A percentile compares a stretch with the other conserved stretches of the same genome.
Conservation (phyloP, 2,113 vertebrate genomes). For the Forbesichthys agassizii region DNA sequence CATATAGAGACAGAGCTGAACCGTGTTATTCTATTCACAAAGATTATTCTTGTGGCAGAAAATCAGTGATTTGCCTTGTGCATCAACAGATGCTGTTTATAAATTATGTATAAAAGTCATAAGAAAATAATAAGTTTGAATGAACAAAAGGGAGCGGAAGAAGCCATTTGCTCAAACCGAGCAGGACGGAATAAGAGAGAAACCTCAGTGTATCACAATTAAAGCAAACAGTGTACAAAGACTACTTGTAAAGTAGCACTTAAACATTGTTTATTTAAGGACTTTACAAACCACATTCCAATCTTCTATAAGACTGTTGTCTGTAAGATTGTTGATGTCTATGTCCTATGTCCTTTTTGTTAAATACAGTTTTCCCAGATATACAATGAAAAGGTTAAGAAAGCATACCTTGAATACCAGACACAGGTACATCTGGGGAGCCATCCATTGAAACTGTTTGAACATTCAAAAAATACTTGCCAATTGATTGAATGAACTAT, state of each 20-base stretch:
- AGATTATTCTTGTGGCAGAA: conserved; percentile 58
- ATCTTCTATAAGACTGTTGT: conserved; percentile 18
- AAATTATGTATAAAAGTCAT: conserved; percentile 72
- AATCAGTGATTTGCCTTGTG: conserved; percentile 50
- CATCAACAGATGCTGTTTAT: conserved; percentile 70
- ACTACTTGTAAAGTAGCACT: conserved; percentile 30
- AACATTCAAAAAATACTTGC: too few species aligned
- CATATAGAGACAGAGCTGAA: conserved; percentile 13
- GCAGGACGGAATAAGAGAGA: conserved; percentile 11
- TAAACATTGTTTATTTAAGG: conserved; percentile 27
- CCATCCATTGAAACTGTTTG: too few species aligned
- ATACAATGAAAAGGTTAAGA: too few species aligned
- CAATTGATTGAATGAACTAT: too few species aligned
- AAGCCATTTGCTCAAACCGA: conserved; percentile 14
- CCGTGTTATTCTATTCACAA: conserved; percentile 48
- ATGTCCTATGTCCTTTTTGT: conserved; percentile 19
- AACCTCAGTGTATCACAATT: neutral
- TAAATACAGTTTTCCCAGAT: too few species aligned
- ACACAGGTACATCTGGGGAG: too few species aligned
- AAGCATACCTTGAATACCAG: too few species aligned
- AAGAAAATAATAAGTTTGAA: conserved; percentile 67
- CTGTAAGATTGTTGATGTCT: conserved; percentile 55
- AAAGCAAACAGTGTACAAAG: neutral
- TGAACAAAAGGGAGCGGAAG: conserved; percentile 28
- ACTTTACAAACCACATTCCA: conserved; percentile 19